These are phyloP conservation scores for Caenorhabditis remanei DNA, from an alignment of 1,140 invertebrate species.

Conservation along the genomic window DNA sequence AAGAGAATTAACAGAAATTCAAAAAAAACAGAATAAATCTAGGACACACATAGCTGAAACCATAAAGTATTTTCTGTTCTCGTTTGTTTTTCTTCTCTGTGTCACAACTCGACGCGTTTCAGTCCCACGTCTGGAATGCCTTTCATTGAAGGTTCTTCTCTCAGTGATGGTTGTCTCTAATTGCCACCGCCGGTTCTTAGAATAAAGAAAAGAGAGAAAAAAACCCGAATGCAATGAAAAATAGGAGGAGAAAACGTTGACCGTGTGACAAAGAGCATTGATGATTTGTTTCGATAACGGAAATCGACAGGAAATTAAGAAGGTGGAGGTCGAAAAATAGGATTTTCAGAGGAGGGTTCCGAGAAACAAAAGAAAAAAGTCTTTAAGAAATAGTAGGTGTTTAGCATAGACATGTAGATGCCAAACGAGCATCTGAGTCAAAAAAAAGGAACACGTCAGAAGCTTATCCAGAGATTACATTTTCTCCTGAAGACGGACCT, in stretches of 20 bases:
- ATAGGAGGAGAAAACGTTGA: not conserved
- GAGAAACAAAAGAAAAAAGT: slow-evolving; percentile 12
- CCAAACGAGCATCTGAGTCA: not conserved
- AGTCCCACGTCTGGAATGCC: slow-evolving; percentile 16
- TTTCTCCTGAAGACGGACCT: not conserved
- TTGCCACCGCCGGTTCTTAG: slow-evolving; percentile 21
- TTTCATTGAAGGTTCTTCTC: slow-evolving; percentile 13
- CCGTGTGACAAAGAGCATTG: slow-evolving; percentile 14
- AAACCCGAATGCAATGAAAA: not conserved
- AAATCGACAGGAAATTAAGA: slow-evolving; percentile 4
- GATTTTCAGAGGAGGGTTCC: not conserved
- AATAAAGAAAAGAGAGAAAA: not conserved
- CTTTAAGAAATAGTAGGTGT: not conserved
- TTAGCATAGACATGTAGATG: not conserved
- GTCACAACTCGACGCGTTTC: not conserved
- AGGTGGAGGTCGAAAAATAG: not conserved
- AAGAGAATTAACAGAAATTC: not conserved
- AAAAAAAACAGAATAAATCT: not conserved
- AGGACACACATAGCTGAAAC: slow-evolving; percentile 14
- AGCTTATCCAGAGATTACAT: slow-evolving; percentile 41
- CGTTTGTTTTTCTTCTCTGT: slow-evolving; percentile 6
- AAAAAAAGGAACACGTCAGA: not conserved
- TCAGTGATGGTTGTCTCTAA: not conserved
- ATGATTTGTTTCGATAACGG: not conserved
- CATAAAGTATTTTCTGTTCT: not conserved